These are phyloP conservation scores for Typhlichthys eigenmanni DNA, from an alignment of 2,797 vertebrate genomes.

Conservation along the genomic window DNA sequence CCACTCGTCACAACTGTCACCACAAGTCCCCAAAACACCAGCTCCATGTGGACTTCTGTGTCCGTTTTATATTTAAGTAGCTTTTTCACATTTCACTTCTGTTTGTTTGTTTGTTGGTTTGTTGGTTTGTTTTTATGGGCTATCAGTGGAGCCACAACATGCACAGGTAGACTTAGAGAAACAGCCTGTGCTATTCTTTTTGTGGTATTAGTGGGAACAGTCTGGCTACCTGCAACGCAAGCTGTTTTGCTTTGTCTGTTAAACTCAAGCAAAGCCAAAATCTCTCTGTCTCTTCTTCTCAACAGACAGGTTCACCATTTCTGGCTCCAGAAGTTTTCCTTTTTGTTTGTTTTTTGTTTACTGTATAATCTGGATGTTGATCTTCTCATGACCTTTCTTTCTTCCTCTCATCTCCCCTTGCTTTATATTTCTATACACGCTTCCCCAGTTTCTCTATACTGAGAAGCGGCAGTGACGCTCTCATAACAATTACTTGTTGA, in stretches of 20 bases:
- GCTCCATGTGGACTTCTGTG: background rate
- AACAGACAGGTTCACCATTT: slow-evolving; percentile 13
- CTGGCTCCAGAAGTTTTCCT: slow-evolving; percentile 2
- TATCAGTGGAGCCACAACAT: no score
- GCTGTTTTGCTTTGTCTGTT: slow-evolving; percentile 2
- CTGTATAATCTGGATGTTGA: slow-evolving; percentile 10
- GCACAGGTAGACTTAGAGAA: background rate
- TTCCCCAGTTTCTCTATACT: slow-evolving; percentile 22
- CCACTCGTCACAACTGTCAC: slow-evolving; percentile 20
- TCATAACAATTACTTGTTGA: slow-evolving; percentile 24
- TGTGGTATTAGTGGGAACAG: background rate
- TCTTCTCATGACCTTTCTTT: slow-evolving; percentile 12
- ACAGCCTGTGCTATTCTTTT: background rate
- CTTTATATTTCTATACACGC: slow-evolving; percentile 1
- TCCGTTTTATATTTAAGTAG: background rate
- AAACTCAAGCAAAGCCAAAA: background rate
- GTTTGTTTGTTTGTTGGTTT: no score
- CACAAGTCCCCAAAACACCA: slow-evolving; percentile 9
- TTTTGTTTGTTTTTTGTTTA: background rate
- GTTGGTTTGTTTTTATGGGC: no score
- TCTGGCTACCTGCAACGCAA: background rate
- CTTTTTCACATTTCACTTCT: no score
- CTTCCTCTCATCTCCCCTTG: slow-evolving; percentile 1
- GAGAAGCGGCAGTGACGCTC: slow-evolving; percentile 6
- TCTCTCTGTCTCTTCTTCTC: background rate